Base-by-base conservation (phyloP, 2,888 invertebrate species). In the Trisateles emortualis region DNA sequence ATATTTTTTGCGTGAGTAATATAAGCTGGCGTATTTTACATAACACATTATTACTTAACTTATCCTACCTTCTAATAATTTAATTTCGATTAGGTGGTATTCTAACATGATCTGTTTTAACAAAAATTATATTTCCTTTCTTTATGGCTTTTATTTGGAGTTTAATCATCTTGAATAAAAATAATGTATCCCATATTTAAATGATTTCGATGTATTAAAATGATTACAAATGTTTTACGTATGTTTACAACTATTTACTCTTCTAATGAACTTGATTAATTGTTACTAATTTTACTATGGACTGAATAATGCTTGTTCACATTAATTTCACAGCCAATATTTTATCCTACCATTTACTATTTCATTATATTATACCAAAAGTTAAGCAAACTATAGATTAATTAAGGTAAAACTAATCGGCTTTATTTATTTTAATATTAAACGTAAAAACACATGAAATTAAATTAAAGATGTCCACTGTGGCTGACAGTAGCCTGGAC, bases 271-370 rank as follows among this genome's bases (percentile, higher is more conserved):
- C 35, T 57, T 17, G 30, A 56, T 53, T 55, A 40, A 36, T 63
- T 48, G 67, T 46, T 69, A 64, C 52, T 72, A 68, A 64, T 38
- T 64, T 68, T 68, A 68, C 56, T 72, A 81, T 83, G 82, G 85
- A 87, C 84, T 86, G 86, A 84, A 76, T 71, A 83, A 83, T 81
- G 79, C 59, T 72, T 68, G 74, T 79, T 79, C 81, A 86, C 80
- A 81, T 83, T 83, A 74, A 77, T 74, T 86, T 92, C 92, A 92
- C 92, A 92, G 92, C 92, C 92, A 85, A 83, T 84, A 83, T 86
- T n/a, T 84, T 79, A 77, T 72, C 68, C 86, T 90, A 90, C 80
- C 62, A 58, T 72, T 66, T 68, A 58, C 46, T 59, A 51, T 50
- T 51, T 56, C 13, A 10, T 35, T 47, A n/a, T 46, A 47, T 42